Base-by-base conservation (phyloP, 2,797 vertebrate species). In the Rhabdomys pumilio region DNA sequence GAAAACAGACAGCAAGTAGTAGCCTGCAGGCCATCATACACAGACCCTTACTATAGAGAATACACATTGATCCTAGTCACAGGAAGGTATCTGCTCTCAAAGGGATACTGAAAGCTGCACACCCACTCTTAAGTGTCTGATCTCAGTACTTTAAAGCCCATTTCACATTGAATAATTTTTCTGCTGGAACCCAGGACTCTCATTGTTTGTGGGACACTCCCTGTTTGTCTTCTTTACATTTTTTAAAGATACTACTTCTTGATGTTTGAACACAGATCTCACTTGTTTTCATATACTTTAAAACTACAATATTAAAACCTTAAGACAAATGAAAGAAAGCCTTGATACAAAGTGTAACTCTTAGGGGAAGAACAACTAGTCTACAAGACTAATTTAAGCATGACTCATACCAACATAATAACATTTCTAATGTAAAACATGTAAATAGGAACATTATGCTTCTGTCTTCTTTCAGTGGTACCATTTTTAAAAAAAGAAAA, bases 241-340 rank as follows among this genome's bases (percentile, higher is more conserved):
- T 14, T 93, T 87, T 88, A 19, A 47, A 95, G 13, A 80, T 2
- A 9, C 94, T 73, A 17, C 31, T 95, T 89, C 41, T 57, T 69
- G 11, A 53, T 86, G 31, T 26, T 55, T 53, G 67, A 85, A 55
- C 15, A 59, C 1, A 31, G 15, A 92, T 79, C 53, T 91, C 67
- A 81, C 31, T n/a, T 81, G 7, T 93, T 92, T 97, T 69, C 59
- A 88, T 79, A 90, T 72, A 82, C 11, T 87, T 76, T 63, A 81
- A 67, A 94, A 79, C 13, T 29, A 63, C 61, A 85, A 38, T 77
- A 81, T 34, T 14, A 92, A 95, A 90, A 88, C 24, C 26, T 93
- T 94, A 82, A 92, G 89, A 72, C 75, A 47, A 89, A 38, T 72
- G 38, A 89, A 73, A 92, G 26, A 67, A 57, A 95, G 22, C 29